Base-by-base conservation (phyloP, 2,113 vertebrate species). In the Vidua macroura region DNA sequence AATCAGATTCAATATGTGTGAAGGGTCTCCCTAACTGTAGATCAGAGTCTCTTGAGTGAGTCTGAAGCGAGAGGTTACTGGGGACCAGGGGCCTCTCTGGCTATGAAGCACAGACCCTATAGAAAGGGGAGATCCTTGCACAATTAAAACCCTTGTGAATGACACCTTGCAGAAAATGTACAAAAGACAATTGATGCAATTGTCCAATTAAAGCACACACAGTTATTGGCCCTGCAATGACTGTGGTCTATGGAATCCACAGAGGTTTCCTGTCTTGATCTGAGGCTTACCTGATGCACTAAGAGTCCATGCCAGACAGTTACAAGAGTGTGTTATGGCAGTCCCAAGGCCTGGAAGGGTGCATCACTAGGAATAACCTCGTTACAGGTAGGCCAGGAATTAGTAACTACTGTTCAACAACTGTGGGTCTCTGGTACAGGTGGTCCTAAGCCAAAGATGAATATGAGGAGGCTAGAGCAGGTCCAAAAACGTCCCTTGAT, bases 81-180 rank as follows among this genome's bases (percentile, higher is more conserved):
- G n/a, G 9, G 7, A 41, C n/a, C n/a, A 48, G 48, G 51, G 27
- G 51, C 8, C n/a, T 41, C 41, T 24, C 49, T 41, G 51, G 23
- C 12, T 12, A 10, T 23, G 24, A n/a, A 64, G 9, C 28, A 39
- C 1, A 3, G 7, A 33, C 5, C 8, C 15, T 23, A 15, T 1
- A 15, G 13, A 48, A 84, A 66, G 15, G 7, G 19, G 35, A 39
- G 12, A n/a, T 48, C 51, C 15, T 30, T 8, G n/a, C 12, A 41
- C 1, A 5, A 14, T 39, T 19, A 74, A 46, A 64, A 55, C 15
- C 3, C 28, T 24, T 12, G 20, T 19, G 15, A 74, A 20, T 24
- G 15, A 24, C 13, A 10, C 19, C 19, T 41, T 56, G 24, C 15
- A 49, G 15, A 30, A 84, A 48, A 24, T 15, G 15, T 23, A 56